A percentile compares a stretch with the other conserved stretches of the same genome.
phyloP scores from a whole-genome alignment of 2,797 vertebrate species.

The Sebastes matsubarae region DNA sequence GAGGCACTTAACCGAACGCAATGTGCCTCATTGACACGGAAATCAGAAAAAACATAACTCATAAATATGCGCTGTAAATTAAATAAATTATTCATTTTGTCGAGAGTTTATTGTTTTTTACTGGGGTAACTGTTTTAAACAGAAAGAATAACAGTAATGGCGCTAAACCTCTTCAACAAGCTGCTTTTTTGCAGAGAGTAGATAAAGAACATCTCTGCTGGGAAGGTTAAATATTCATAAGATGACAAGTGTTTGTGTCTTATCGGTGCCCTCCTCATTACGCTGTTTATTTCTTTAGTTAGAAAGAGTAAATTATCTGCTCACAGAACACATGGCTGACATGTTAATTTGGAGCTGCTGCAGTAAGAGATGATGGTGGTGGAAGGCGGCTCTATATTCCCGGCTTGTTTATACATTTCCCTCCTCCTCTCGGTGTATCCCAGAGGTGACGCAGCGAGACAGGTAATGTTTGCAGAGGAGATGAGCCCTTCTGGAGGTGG shows the following conservation, averaged over 20 bases:
- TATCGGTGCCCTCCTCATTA: conserved; percentile 65
- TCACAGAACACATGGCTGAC: conserved; percentile 54
- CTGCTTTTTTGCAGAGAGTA: conserved; percentile 29
- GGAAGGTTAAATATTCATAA: conserved; percentile 78
- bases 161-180: conserved; percentile 34
- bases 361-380: conserved; percentile 26
- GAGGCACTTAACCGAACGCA: conserved; percentile 59
- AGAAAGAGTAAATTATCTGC: conserved; percentile 64
- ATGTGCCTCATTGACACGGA: conserved; percentile 59
- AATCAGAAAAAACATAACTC: conserved; percentile 55
- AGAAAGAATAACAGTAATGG: conserved; percentile 32
- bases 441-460: conserved; percentile 56
- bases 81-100: conserved; percentile 63
- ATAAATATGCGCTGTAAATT: conserved; percentile 52
- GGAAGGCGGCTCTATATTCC: conserved; percentile 41
- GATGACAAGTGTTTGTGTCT: conserved; percentile 73
- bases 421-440: conserved; percentile 45
- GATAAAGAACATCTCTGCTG: conserved; percentile 56
- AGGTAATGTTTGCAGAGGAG: conserved; percentile 78
- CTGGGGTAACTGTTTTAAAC: conserved; percentile 17
- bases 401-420: conserved; percentile 34
- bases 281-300: conserved; percentile 68
- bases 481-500: conserved; percentile 73
- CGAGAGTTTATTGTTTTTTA: conserved; percentile 57
- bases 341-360: conserved; percentile 62